Conservation (phyloP, 2,113 vertebrate species). For the Nerophis lumbriciformis region DNA sequence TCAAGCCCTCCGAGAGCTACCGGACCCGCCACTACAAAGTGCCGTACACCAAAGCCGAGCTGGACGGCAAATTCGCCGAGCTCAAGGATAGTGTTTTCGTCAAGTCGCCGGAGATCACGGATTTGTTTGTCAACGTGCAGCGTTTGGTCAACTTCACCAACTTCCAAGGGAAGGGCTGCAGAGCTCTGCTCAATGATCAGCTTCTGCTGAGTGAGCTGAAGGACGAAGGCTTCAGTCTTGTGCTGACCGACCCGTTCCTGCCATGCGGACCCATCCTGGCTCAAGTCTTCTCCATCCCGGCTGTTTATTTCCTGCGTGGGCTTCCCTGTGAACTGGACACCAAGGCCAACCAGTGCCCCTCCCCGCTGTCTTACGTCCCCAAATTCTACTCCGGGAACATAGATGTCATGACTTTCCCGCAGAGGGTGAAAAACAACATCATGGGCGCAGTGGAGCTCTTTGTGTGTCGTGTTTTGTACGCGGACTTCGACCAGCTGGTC, state of each 20-base stretch:
- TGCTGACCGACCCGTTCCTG: slow-evolving; percentile 77
- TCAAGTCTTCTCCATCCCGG: slow-evolving; percentile 71
- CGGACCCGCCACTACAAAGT: slow-evolving; percentile 61
- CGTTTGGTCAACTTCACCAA: slow-evolving; percentile 47
- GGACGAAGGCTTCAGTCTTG: slow-evolving; percentile 64
- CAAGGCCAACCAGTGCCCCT: slow-evolving; percentile 69
- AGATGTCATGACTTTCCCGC: slow-evolving; percentile 73
- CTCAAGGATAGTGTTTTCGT: slow-evolving; percentile 30
- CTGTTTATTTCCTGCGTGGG: slow-evolving; percentile 74
- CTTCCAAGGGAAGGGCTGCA: slow-evolving; percentile 54
- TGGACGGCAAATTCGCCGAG: not conserved
- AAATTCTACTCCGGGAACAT: slow-evolving; percentile 33
- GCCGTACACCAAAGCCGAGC: slow-evolving; percentile 51
- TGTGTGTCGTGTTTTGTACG: slow-evolving; percentile 43
- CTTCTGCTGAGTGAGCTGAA: slow-evolving; percentile 66
- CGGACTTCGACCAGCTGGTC: slow-evolving; percentile 55
- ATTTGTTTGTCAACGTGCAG: slow-evolving; percentile 29
- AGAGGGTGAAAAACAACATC: slow-evolving; percentile 75
- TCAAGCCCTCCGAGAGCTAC: slow-evolving; percentile 27
- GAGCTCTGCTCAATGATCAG: slow-evolving; percentile 62
- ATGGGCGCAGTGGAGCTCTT: slow-evolving; percentile 18
- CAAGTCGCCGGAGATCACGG: not conserved
- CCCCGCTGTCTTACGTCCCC: slow-evolving; percentile 76
- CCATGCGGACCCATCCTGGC: slow-evolving; percentile 80
- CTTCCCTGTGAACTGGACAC: slow-evolving; percentile 72